Conservation (phyloP, 2,888 invertebrate species). For the Tetropium fuscum region DNA sequence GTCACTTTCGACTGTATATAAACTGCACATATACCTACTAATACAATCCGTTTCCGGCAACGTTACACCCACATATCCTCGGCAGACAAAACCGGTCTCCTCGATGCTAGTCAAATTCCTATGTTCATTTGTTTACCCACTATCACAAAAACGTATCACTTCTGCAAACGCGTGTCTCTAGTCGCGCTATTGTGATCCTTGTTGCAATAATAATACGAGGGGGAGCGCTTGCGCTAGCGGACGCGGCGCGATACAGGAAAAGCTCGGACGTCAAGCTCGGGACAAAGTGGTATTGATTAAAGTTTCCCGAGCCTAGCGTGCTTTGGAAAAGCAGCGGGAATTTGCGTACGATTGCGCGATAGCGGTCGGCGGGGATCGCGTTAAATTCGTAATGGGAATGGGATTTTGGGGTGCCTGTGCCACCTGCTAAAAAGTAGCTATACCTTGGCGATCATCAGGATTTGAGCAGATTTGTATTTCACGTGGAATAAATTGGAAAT, state of each 20-base stretch:
- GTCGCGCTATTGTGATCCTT: constrained; percentile 26
- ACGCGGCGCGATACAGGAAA: constrained; percentile 18
- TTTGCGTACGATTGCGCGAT: constrained; percentile 17
- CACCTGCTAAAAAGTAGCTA: too few species aligned
- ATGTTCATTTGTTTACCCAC: constrained; percentile 17
- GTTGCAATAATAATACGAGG: constrained; percentile 22
- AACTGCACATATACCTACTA: too few species aligned
- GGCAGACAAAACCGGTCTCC: too few species aligned
- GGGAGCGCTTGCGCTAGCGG: constrained; percentile 14
- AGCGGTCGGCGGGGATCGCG: background rate
- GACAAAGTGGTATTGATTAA: constrained; percentile 37
- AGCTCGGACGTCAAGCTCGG: constrained; percentile 25
- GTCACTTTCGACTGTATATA: too few species aligned
- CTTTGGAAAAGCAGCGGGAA: constrained; percentile 27
- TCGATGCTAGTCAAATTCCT: too few species aligned
- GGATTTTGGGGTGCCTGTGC: background rate
- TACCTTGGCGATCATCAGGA: too few species aligned
- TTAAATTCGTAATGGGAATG: background rate
- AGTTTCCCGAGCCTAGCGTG: constrained; percentile 23
- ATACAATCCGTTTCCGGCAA: too few species aligned
- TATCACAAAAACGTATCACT: constrained; percentile 2
- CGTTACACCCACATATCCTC: constrained; percentile 1
- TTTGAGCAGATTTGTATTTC: too few species aligned
- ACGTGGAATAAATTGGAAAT: too few species aligned
- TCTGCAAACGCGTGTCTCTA: constrained; percentile 33